Conservation (phyloP, 2,888 invertebrate genomes). For the Dinocampus coccinellae region DNA sequence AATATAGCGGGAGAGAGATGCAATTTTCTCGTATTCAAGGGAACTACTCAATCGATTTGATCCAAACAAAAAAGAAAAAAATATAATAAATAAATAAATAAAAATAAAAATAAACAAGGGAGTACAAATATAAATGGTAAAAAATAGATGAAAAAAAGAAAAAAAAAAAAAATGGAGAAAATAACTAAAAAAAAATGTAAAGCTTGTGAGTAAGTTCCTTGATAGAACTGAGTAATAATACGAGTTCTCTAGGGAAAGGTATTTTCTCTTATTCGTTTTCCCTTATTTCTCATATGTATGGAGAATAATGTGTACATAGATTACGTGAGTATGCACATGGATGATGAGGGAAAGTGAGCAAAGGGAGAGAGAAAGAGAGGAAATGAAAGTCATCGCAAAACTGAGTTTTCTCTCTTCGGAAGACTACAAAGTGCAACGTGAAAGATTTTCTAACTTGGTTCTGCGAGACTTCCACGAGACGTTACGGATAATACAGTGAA, state of each 20-base stretch:
- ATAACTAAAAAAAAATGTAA: constrained; percentile 2
- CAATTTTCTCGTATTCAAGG: too few species aligned
- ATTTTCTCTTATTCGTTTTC: constrained; percentile 21
- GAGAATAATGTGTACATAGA: background rate
- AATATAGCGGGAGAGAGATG: too few species aligned
- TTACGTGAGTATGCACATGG: background rate
- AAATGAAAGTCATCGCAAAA: constrained; percentile 49
- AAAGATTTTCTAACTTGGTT: constrained; percentile 58
- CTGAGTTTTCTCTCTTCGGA: constrained; percentile 54
- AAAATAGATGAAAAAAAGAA: background rate
- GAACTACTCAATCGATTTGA: too few species aligned
- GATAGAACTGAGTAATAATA: constrained; percentile 19
- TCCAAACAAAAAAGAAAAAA: too few species aligned
- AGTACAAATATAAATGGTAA: background rate
- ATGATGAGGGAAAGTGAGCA: background rate
- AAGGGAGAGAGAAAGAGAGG: constrained; percentile 14
- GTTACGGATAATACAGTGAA: constrained; percentile 1
- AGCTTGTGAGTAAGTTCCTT: constrained; percentile 7
- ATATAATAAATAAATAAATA: too few species aligned
- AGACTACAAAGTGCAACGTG: constrained; percentile 55
- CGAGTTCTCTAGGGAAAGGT: background rate
- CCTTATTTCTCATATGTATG: background rate
- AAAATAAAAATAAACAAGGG: background rate
- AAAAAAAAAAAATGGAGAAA: background rate
- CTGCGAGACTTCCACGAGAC: constrained; percentile 41